Base-by-base conservation (phyloP, 2,113 vertebrate genomes). In the Planiliza haematocheilus region DNA sequence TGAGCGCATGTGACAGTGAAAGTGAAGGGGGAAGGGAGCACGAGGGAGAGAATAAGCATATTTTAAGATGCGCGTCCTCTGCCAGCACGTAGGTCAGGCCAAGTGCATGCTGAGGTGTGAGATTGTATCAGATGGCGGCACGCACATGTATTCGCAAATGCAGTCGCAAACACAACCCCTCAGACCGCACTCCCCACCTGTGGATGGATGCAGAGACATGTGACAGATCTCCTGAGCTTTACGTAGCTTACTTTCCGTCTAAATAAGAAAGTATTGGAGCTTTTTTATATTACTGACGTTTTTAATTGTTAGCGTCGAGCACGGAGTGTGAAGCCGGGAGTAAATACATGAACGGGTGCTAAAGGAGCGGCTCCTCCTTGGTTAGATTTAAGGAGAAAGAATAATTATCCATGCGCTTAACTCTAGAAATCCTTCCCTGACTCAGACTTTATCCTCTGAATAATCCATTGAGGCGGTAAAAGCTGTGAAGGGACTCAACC, bases 41-140 rank as follows among this genome's bases (percentile, higher is more conserved):
- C 43, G 46, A 13, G 57, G 41, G 46, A 13, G 39, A 49, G 39
- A 36, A 63, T 11, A 20, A 74, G 60, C 56, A 59, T 65, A 76
- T 83, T 81, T 71, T 42, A 17, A 75, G 56, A 69, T 45, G 52
- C 42, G 8, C 42, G 43, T 34, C 18, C 16, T 70, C 43, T 72
- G 52, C 72, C 60, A 81, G 48, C 52, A 5, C 46, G 59, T 42
- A 21, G 78, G 66, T 61, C 51, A 56, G 77, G 86, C 84, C 89
- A 79, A 68, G 67, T 73, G 63, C 85, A 84, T 17, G 82, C 86
- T 86, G 87, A 87, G 89, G 89, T 88, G 88, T 77, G 76, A 91
- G 65, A 77, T 81, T 69, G 45, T 63, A 52, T 89, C 86, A 89
- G 75, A 87, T 84, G 87, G 73, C 58, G 2, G 4, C 50, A 20